Conservation (phyloP, 2,888 invertebrate genomes). For the Drosophila formosana region DNA sequence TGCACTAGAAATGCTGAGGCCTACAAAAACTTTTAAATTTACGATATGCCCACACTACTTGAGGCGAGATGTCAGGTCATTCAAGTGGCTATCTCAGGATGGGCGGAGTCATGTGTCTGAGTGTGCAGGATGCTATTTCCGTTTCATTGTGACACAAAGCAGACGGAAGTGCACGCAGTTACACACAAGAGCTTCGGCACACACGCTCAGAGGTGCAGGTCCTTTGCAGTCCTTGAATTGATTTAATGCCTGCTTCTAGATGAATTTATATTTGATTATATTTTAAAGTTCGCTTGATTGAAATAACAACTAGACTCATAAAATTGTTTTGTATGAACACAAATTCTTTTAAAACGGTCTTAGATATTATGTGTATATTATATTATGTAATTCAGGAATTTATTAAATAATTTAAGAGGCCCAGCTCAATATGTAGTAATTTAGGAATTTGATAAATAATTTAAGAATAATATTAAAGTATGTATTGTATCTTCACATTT, state of each 20-base stretch:
- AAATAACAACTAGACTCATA: neutral
- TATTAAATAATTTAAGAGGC: too few species aligned
- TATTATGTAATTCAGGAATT: too few species aligned
- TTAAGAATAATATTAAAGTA: too few species aligned
- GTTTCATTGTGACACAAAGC: slow-evolving; percentile 48
- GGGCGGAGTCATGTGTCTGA: slow-evolving; percentile 2
- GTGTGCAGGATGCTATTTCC: slow-evolving; percentile 46
- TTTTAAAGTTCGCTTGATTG: slow-evolving; percentile 9
- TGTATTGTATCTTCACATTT: slow-evolving; percentile 22
- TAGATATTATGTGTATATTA: neutral
- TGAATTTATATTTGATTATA: slow-evolving; percentile 31
- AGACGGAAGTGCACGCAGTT: slow-evolving; percentile 50
- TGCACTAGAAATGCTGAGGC: neutral
- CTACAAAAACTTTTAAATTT: slow-evolving; percentile 26
- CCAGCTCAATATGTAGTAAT: too few species aligned
- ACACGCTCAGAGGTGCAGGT: slow-evolving; percentile 17
- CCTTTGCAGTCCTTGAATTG: slow-evolving; percentile 15
- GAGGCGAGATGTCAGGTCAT: slow-evolving; percentile 11
- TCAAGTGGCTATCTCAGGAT: slow-evolving; percentile 13
- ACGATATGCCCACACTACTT: slow-evolving; percentile 6
- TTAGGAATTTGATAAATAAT: too few species aligned
- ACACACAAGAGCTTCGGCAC: slow-evolving; percentile 31
- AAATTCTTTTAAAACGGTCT: slow-evolving; percentile 36
- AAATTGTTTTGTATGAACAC: slow-evolving; percentile 2
- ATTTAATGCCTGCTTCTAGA: slow-evolving; percentile 16